Evolutionary conservation across 2,888 invertebrate genomes (phyloP).

Genomic region (Brachyptera putata): DNA sequence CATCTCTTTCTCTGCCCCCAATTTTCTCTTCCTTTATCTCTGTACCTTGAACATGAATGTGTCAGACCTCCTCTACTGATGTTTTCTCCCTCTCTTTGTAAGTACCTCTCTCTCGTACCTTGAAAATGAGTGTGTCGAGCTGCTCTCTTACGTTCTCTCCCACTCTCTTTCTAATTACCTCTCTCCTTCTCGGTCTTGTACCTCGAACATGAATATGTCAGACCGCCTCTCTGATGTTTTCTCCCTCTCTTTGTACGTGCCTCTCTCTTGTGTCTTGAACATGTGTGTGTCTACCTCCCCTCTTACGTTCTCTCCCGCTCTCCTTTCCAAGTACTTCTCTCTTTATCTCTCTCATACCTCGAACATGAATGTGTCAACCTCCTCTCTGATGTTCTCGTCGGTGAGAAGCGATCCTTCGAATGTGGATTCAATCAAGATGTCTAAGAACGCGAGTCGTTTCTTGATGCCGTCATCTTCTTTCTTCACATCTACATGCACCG

Average conservation of each 20-base stretch:
- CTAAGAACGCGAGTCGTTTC: slow-evolving; percentile 20
- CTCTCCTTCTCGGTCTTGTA: too few species aligned
- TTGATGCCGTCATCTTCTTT: slow-evolving; percentile 17
- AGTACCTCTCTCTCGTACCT: background rate
- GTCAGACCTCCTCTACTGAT: too few species aligned
- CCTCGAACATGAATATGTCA: too few species aligned
- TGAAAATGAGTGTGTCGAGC: too few species aligned
- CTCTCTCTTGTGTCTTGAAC: background rate
- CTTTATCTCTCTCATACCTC: slow-evolving; percentile 6
- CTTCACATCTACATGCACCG: too few species aligned
- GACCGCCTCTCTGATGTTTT: background rate
- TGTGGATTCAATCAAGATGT: slow-evolving; percentile 14
- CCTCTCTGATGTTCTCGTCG: slow-evolving; percentile 35
- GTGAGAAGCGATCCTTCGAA: background rate
- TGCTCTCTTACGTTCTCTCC: background rate
- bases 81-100: too few species aligned
- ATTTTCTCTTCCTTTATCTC: too few species aligned
- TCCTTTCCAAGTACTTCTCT: background rate
- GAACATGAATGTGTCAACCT: slow-evolving; percentile 37
- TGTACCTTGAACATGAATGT: too few species aligned
- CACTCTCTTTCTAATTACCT: too few species aligned
- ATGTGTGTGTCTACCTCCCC: background rate
- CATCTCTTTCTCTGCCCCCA: too few species aligned
- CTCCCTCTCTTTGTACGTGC: background rate
- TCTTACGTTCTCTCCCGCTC: background rate